These are phyloP conservation scores for Tachystola acroxantha DNA, from an alignment of 2,888 invertebrate species.

Conservation along the genomic window DNA sequence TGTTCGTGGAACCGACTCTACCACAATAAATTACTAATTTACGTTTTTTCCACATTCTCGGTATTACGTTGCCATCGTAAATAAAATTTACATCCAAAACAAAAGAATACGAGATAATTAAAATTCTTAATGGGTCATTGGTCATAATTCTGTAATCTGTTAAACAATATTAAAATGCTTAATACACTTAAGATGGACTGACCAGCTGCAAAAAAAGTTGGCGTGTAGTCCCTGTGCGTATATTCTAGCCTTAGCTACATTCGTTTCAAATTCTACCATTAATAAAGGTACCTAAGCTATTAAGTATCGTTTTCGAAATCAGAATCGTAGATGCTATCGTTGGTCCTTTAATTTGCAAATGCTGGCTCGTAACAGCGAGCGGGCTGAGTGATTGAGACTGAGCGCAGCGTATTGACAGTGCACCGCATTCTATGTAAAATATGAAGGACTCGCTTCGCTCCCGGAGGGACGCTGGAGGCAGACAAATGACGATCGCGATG, in stretches of 20 bases:
- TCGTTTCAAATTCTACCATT: no score
- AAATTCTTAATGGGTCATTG: background rate
- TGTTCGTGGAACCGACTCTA: constrained; percentile 48
- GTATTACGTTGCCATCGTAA: background rate
- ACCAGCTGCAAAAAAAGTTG: no score
- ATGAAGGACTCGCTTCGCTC: constrained; percentile 55
- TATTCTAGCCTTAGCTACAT: no score
- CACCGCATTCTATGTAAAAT: constrained; percentile 74
- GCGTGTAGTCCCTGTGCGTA: no score
- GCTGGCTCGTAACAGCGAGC: constrained; percentile 45
- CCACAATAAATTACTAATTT: constrained; percentile 58
- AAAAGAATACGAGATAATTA: background rate
- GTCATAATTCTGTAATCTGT: no score
- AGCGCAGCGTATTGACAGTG: constrained; percentile 57
- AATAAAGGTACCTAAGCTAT: constrained; percentile 8
- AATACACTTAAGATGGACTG: no score
- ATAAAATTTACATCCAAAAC: constrained; percentile 1
- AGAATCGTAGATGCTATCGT: constrained; percentile 40
- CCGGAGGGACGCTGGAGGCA: constrained; percentile 19
- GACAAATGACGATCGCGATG: constrained; percentile 32
- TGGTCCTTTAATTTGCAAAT: constrained; percentile 64
- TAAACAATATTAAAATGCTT: no score
- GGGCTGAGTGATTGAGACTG: constrained; percentile 67
- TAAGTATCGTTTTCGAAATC: constrained; percentile 4
- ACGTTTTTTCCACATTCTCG: constrained; percentile 36